Evolutionary conservation across 2,113 vertebrate species (phyloP).

Genomic region (Leptobrachium leishanense): DNA sequence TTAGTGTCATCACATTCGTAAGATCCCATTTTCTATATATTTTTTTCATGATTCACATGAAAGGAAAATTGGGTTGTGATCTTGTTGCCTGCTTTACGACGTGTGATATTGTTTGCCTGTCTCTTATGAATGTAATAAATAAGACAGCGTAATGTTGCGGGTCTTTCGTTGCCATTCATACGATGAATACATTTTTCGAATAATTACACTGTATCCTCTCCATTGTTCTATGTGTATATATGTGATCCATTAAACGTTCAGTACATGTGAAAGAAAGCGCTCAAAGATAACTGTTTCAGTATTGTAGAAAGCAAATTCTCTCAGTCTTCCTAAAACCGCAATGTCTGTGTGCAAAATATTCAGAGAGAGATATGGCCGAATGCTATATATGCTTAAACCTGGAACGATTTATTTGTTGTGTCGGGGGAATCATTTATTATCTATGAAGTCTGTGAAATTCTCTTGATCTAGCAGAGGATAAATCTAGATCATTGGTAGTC

Average conservation of each 20-base stretch:
- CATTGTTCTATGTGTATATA: background rate
- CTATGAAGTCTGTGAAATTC: too few relatives aligned
- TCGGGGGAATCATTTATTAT: too few relatives aligned
- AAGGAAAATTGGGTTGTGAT: slow-evolving; percentile 1
- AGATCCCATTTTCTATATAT: background rate
- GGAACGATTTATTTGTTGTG: too few relatives aligned
- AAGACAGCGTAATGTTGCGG: slow-evolving; percentile 6
- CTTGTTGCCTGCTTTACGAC: background rate
- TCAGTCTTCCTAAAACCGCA: background rate
- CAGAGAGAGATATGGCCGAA: too few relatives aligned
- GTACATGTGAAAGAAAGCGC: background rate
- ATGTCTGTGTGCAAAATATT: background rate
- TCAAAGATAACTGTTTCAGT: background rate
- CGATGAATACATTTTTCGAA: background rate
- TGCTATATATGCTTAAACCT: too few relatives aligned
- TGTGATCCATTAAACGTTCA: background rate
- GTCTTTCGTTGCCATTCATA: background rate
- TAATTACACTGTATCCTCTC: slow-evolving; percentile 3
- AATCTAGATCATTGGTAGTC: too few relatives aligned
- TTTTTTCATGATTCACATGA: background rate
- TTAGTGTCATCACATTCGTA: background rate
- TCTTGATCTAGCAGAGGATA: too few relatives aligned
- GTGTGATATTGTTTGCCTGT: slow-evolving; percentile 10
- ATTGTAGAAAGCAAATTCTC: background rate
- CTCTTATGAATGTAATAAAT: slow-evolving; percentile 4